Conservation (phyloP, 2,113 vertebrate genomes). For the Microcebus lehilahytsara region DNA sequence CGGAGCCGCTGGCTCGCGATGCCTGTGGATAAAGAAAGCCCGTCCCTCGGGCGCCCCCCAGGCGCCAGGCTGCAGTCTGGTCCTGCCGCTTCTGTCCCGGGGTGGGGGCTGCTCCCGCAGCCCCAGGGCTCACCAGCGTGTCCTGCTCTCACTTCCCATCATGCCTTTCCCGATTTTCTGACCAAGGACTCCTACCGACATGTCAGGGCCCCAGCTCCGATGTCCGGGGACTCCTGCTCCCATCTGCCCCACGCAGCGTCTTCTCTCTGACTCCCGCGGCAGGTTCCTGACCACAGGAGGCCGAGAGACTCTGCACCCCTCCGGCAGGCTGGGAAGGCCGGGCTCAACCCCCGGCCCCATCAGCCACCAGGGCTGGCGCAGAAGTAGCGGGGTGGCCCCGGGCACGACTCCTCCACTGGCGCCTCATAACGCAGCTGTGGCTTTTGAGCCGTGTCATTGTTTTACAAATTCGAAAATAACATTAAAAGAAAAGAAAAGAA, state of each 20-base stretch:
- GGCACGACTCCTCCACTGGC: background rate
- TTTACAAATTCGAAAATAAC: background rate
- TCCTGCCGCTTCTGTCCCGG: background rate
- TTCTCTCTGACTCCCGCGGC: background rate
- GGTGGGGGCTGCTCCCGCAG: background rate
- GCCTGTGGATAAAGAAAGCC: background rate
- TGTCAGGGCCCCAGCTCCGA: background rate
- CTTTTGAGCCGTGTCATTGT: background rate
- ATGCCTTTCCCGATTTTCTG: background rate
- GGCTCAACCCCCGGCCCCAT: background rate
- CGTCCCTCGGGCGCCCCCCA: background rate
- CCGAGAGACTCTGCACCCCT: background rate
- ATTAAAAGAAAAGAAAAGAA: background rate
- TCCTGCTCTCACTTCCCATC: background rate
- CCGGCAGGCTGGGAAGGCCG: background rate
- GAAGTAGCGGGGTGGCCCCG: accelerated
- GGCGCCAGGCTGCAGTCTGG: background rate
- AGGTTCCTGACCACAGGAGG: background rate
- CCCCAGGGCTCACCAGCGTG: background rate
- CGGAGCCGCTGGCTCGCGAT: background rate
- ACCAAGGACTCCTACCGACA: background rate
- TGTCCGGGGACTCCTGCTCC: background rate
- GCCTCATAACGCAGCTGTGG: background rate
- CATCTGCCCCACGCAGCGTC: background rate
- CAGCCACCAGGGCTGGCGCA: background rate